Base-by-base conservation (phyloP, 2,888 invertebrate species). In the Chaetogeoica ovagalla region DNA sequence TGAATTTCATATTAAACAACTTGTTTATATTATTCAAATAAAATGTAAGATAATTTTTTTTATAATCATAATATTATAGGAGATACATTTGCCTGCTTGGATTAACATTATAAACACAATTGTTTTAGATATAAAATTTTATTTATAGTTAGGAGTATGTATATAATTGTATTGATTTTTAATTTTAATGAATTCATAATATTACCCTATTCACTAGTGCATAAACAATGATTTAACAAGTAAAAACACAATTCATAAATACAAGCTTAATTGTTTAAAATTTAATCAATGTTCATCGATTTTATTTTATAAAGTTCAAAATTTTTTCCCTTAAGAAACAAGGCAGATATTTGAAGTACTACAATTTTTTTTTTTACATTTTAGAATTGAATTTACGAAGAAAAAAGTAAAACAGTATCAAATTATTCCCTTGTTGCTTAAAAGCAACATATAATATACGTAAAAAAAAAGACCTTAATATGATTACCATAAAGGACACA, bases 171-270 rank as follows among this genome's bases (percentile, higher is more conserved):
- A 48, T 62, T 63, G 8, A 9, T 15, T 63, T 73, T 63, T 8
- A 63, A 37, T 52, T 37, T 37, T n/a, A 55, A 30, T 37, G 52
- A 63, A 52, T 63, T 48, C 5, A 15, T 52, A 52, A 62, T 30
- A 30, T 43, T 62, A 37, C 60, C n/a, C 52, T 37, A 63, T 11
- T n/a, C 60, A 15, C 52, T 37, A 63, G 19, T n/a, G 52, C 37
- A 63, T 74, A 17, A 63, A 55, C 2, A 63, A 21, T 8, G 15
- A 37, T 21, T 6, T 73, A 63, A 52, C 30, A 15, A 43, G 60
- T 19, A 30, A 43, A 72, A 21, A 39, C 48, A 39, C 48, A 48
- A 21, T 48, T 74, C 52, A 55, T 74, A 74, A 52, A 74, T 74
- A n/a, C 55, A 37, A 73, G 52, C 52, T 63, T 30, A 73, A 37